Evolutionary conservation across 2,797 vertebrate genomes (phyloP).

Genomic region (Cossypha niveicapilla): DNA sequence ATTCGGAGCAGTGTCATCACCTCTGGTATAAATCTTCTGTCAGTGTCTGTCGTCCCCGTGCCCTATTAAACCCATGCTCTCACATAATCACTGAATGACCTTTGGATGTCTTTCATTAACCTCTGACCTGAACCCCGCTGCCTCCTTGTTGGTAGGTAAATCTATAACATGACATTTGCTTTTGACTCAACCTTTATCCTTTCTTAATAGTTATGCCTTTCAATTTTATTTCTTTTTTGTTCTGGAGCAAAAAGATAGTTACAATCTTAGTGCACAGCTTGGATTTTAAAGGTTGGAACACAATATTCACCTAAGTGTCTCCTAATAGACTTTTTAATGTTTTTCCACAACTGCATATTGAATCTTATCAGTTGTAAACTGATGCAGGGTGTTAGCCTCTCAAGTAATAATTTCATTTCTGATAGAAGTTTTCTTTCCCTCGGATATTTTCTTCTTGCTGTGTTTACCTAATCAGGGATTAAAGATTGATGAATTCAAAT

Average conservation of each 20-base stretch:
- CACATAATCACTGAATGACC: constrained; percentile 87
- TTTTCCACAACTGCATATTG: constrained; percentile 1
- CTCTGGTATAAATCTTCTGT: constrained; percentile 93
- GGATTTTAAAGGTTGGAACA: constrained; percentile 70
- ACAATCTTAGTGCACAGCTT: constrained; percentile 63
- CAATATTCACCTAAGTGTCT: constrained; percentile 60
- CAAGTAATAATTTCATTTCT: constrained; percentile 37
- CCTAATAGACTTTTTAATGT: constrained; percentile 48
- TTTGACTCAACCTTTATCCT: constrained; percentile 78
- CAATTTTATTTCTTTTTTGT: constrained; percentile 20
- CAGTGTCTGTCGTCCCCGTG: constrained; percentile 79
- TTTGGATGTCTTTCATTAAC: constrained; percentile 96
- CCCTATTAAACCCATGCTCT: constrained; percentile 87
- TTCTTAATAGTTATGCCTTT: constrained; percentile 74
- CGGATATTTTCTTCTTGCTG: neutral
- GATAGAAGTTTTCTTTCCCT: constrained; percentile 14
- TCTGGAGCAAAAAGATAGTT: constrained; percentile 69
- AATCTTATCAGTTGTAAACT: constrained; percentile 30
- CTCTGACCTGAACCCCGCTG: constrained; percentile 84
- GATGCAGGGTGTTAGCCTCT: constrained; percentile 11
- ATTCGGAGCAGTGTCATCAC: constrained; percentile 89
- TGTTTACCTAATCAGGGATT: neutral
- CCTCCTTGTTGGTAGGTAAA: constrained; percentile 84
- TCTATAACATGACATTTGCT: constrained; percentile 82
- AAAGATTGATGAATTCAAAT: constrained; percentile 3